Base-by-base conservation (phyloP, 2,797 vertebrate species). In the Gallinago nigripennis region DNA sequence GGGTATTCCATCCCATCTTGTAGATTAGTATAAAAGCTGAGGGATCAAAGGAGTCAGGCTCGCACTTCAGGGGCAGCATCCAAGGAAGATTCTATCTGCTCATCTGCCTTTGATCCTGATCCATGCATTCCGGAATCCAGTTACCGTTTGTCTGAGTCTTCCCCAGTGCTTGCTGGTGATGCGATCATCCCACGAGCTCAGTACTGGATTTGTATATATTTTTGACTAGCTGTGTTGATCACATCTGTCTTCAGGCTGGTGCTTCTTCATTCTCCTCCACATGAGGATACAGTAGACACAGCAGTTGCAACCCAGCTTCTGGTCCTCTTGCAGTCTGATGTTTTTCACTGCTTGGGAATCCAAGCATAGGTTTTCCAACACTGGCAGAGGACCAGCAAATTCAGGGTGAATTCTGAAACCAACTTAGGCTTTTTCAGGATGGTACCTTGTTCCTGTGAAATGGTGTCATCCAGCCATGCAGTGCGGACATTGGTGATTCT, bases 281-380 rank as follows among this genome's bases (percentile, higher is more conserved):
- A 0, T 48, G n/a, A 90, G 45, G 30, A 31, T 51, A 79, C 39
- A 24, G 4, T 10, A 37, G 43, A 11, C 48, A n/a, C 0, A 63
- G 56, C 1, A 2, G 31, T 50, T 57, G 18, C 64, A 64, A 37
- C 43, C 16, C 35, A 57, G 23, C 31, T 69, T 83, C 35, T 64
- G 9, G 16, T 70, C 12, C 23, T 11, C 23, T 77, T 0, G 0
- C 27, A 28, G 31, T n/a, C 43, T 45, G 31, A 50, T 64, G 57
- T 35, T 16, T 56, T 76, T 24, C 15, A 4, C 25, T 69, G 41
- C 31, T 61, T 37, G 24, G 33, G 30, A 61, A 48, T 56, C 63
- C 1, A 4, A 37, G 3, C 0, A 0, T 35, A n/a, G 33, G 21
- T 69, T 76, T 82, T 50, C 23, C 18, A 77, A 4, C 11, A 15